Conservation (phyloP, 2,888 invertebrate species). For the Monoplex corrugatus region DNA sequence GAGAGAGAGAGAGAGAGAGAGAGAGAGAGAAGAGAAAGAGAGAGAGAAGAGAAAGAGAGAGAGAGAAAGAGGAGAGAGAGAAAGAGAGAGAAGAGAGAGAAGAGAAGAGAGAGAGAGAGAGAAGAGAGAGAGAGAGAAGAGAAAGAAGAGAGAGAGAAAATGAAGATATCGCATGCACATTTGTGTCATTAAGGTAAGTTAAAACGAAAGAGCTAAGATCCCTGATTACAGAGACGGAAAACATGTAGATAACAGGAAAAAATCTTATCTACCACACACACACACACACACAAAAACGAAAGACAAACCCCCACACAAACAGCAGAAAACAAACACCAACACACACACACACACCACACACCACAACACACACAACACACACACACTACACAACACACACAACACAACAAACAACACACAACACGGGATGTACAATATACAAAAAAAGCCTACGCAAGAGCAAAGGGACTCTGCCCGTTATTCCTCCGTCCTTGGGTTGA, state of each 20-base stretch:
- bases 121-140: neutral
- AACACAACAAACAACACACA: neutral
- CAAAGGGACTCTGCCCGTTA: too few relatives aligned
- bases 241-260: too few relatives aligned
- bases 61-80: neutral
- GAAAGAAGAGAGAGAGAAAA: neutral
- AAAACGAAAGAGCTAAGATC: too few relatives aligned
- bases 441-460: neutral
- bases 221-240: too few relatives aligned
- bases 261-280: too few relatives aligned
- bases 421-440: neutral
- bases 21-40: neutral
- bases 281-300: too few relatives aligned
- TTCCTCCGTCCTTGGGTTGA: too few relatives aligned
- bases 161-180: too few relatives aligned
- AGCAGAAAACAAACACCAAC: neutral
- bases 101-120: neutral
- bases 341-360: neutral
- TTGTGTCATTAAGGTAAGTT: too few relatives aligned
- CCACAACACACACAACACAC: too few relatives aligned
- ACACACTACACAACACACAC: too few relatives aligned
- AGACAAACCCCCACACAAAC: neutral
- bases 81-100: slow-evolving; percentile 18
- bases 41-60: neutral
- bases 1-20: too few relatives aligned